Evolutionary conservation across 2,797 vertebrate species (phyloP).

Genomic region (Phoebastria nigripes): DNA sequence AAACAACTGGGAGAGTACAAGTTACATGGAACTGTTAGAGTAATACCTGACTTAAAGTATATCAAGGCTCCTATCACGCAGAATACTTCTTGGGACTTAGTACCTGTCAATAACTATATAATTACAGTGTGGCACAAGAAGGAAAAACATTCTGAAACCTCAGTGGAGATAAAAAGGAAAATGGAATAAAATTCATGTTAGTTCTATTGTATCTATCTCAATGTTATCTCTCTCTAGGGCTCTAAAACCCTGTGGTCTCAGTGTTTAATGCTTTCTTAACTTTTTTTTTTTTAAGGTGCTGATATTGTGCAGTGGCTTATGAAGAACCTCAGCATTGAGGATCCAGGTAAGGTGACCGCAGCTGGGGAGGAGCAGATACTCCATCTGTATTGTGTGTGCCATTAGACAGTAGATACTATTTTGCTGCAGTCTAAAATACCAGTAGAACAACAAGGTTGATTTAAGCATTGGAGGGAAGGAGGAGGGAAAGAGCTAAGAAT

Average conservation of each 20-base stretch:
- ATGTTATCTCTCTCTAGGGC: neutral
- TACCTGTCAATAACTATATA: neutral
- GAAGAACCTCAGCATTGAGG: conserved; percentile 90
- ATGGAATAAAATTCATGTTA: neutral
- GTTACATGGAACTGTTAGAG: neutral
- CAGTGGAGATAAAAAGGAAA: neutral
- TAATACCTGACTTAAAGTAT: neutral
- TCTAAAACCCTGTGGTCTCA: neutral
- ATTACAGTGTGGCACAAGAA: neutral
- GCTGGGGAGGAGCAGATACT: neutral
- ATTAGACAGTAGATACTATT: neutral
- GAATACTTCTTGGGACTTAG: neutral
- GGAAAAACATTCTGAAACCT: neutral
- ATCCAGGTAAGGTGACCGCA: conserved; percentile 81
- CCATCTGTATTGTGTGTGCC: neutral
- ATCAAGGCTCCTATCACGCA: neutral
- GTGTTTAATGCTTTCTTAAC: neutral
- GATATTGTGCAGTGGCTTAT: conserved; percentile 95
- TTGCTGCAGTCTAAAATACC: neutral
- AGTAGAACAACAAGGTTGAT: neutral
- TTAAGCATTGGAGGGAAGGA: neutral
- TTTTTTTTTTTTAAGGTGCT: conserved; percentile 74
- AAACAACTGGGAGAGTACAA: neutral
- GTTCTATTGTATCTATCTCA: neutral
- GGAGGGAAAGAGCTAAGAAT: neutral